Evolutionary conservation across 2,888 invertebrate genomes (phyloP).

Genomic region (Pollenia griseotomentosa): DNA sequence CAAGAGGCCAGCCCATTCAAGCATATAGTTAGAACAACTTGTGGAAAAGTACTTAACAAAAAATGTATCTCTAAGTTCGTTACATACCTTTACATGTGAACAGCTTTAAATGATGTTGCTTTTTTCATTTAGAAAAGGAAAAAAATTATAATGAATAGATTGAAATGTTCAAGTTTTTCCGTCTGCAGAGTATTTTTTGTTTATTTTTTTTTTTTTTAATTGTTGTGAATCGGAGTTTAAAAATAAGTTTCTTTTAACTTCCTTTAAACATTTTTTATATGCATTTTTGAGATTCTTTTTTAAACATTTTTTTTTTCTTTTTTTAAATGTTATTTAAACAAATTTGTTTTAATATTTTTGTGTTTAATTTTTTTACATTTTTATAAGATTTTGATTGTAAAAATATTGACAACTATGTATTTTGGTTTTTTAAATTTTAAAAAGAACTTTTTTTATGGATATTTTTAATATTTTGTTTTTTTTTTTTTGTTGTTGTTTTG

Average conservation of each 20-base stretch:
- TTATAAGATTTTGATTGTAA: too few relatives aligned
- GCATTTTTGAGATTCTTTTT: background rate
- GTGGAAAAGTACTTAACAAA: background rate
- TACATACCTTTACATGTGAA: conserved; percentile 71
- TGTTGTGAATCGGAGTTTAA: background rate
- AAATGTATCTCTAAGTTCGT: background rate
- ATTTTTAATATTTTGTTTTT: too few relatives aligned
- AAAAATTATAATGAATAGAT: background rate
- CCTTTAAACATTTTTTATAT: conserved; percentile 25
- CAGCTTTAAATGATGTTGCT: conserved; percentile 59
- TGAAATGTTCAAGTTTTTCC: background rate
- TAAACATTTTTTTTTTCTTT: background rate
- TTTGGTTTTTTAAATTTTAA: too few relatives aligned
- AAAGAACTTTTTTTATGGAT: too few relatives aligned
- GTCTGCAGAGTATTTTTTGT: background rate
- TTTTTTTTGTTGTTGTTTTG: too few relatives aligned
- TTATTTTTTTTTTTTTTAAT: background rate
- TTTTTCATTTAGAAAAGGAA: conserved; percentile 60
- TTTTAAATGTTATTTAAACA: background rate
- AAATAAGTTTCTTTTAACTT: conserved; percentile 9
- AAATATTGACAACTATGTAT: too few relatives aligned
- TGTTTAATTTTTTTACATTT: background rate
- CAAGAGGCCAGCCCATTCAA: too few relatives aligned
- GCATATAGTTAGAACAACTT: background rate
- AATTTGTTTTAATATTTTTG: background rate